Conservation (phyloP, 2,113 vertebrate species). For the Oreochromis niloticus region DNA sequence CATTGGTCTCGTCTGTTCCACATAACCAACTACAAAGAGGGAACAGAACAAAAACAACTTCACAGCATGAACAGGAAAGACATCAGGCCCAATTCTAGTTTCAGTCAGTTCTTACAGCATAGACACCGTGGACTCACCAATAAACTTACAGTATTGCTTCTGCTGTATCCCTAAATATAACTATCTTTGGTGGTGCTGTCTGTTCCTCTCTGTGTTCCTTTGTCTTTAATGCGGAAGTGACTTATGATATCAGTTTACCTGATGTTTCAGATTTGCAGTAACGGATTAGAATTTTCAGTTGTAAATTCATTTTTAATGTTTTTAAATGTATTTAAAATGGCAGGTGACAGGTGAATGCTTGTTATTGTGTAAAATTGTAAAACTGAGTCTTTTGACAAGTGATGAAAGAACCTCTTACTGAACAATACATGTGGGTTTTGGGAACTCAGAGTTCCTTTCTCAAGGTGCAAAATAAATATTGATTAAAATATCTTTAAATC, state of each 20-base stretch:
- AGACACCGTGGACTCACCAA: neutral
- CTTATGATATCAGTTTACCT: conserved; percentile 40
- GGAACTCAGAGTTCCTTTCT: neutral
- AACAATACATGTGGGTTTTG: neutral
- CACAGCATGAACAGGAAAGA: conserved; percentile 4
- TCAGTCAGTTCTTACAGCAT: neutral
- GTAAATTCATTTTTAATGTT: neutral
- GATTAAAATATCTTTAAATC: neutral
- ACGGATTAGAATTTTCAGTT: neutral
- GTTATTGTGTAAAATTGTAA: neutral
- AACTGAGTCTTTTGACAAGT: conserved; percentile 2
- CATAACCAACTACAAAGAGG: neutral
- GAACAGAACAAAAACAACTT: neutral
- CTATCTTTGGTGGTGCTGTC: neutral
- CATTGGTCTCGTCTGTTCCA: neutral
- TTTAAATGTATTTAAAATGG: neutral
- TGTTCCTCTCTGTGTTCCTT: neutral
- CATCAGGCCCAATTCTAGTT: neutral
- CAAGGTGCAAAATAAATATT: neutral
- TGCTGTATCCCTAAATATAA: neutral
- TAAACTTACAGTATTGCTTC: neutral
- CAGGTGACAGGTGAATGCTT: conserved; percentile 2
- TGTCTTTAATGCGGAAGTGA: conserved; percentile 32
- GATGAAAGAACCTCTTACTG: neutral
- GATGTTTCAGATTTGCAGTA: conserved; percentile 26